These are phyloP conservation scores for Eriosoma lanigerum DNA, from an alignment of 1,140 invertebrate species.

Conservation along the genomic window DNA sequence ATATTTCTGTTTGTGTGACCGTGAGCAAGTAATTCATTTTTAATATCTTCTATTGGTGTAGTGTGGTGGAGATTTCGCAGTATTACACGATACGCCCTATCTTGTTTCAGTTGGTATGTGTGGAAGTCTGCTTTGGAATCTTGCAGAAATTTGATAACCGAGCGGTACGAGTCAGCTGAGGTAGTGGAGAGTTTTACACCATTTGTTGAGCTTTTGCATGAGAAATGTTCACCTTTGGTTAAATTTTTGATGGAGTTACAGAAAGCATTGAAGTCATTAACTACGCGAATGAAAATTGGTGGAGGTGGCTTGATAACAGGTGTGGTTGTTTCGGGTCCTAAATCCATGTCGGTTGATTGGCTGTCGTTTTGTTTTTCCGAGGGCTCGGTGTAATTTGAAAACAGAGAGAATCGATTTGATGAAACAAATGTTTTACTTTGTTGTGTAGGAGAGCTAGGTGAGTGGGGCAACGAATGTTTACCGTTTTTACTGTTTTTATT, in stretches of 20 bases:
- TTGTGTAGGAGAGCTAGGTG: no score
- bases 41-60: background rate
- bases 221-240: background rate
- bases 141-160: background rate
- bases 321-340: background rate
- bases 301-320: background rate
- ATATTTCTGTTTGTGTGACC: background rate
- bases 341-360: background rate
- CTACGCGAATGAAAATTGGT: background rate
- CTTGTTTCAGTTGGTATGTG: background rate
- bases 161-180: background rate
- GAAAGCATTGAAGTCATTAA: background rate
- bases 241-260: background rate
- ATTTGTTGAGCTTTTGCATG: background rate
- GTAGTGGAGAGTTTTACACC: background rate
- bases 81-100: background rate
- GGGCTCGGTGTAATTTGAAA: background rate
- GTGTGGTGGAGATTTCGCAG: background rate
- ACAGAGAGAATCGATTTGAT: background rate
- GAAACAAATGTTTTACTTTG: background rate
- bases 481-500: no score
- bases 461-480: no score
- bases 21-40: background rate
- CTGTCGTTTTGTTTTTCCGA: background rate
- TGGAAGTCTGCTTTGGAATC: background rate